Evolutionary conservation across 2,888 invertebrate genomes (phyloP).

Genomic region (Temnothorax unifasciatus): DNA sequence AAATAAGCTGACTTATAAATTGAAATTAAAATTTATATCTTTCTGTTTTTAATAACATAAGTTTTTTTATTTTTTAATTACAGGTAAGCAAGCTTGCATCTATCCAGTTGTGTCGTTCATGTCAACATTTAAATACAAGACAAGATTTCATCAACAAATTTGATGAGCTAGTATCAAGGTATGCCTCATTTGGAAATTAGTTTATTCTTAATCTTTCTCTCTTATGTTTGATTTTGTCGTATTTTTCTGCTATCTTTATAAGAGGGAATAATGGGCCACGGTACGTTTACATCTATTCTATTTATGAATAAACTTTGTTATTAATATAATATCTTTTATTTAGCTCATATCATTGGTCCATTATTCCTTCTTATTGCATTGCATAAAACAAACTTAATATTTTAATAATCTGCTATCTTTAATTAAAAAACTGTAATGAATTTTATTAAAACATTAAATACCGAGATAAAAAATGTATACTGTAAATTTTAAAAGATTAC

Average conservation of each 20-base stretch:
- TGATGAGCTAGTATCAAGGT: constrained; percentile 19
- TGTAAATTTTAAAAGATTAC: not conserved
- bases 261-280: too few species aligned
- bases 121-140: constrained; percentile 3
- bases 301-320: too few species aligned
- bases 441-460: not conserved
- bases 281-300: too few species aligned
- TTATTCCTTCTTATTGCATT: too few species aligned
- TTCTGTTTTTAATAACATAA: not conserved
- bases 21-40: not conserved
- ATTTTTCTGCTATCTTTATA: not conserved
- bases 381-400: too few species aligned
- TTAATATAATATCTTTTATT: too few species aligned
- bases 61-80: constrained; percentile 7
- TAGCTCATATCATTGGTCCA: too few species aligned
- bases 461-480: not conserved
- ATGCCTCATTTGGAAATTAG: not conserved
- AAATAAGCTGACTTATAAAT: not conserved
- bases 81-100: constrained; percentile 27
- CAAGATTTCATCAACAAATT: not conserved
- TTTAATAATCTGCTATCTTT: too few species aligned
- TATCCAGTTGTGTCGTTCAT: not conserved
- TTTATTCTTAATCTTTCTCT: not conserved
- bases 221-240: not conserved
- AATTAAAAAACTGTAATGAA: not conserved